Base-by-base conservation (phyloP, 2,113 vertebrate genomes). In the Trinectes maculatus region DNA sequence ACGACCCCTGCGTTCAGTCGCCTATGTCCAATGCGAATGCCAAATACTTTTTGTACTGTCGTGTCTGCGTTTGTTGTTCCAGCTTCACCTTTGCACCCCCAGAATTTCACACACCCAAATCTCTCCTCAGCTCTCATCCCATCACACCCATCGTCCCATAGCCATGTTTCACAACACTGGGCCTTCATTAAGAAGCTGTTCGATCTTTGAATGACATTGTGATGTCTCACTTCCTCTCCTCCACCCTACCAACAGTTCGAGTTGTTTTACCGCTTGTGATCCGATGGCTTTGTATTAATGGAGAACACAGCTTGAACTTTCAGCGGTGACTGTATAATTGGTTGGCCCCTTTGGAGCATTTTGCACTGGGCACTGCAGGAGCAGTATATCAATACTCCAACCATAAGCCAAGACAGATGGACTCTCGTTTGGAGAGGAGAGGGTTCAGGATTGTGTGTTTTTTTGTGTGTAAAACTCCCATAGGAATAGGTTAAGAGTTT, bases 231-330 rank as follows among this genome's bases (percentile, higher is more conserved):
- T 74, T 47, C 31, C 43, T 26, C 19, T 55, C 31, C 19, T 59
- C 43, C 62, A 43, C 61, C 55, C 25, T n/a, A 26, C 13, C 53
- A 56, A 74, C 56, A 75, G 58, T 82, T 48, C 39, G 75, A 46
- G 80, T 64, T 31, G 65, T 88, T 72, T 82, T 86, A 56, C 36
- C 71, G 60, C 56, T 78, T 8, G 68, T 89, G 29, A 71, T 85
- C 54, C 71, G 46, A 76, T 91, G 34, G 87, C 75, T 18, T 62
- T 58, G 26, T 73, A 65, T 71, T 88, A 89, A 91, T 86, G 74
- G 79, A 70, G 69, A 87, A 67, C 71, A 36, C 73, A 79, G 80
- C 71, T 66, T 78, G 61, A 80, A 48, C 53, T 54, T 67, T 61
- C 59, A 63, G 40, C 29, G 36, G 67, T 54, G 37, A 56, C 71